Evolutionary conservation across 2,888 invertebrate species (phyloP).

Genomic region (Mythimna ferrago): DNA sequence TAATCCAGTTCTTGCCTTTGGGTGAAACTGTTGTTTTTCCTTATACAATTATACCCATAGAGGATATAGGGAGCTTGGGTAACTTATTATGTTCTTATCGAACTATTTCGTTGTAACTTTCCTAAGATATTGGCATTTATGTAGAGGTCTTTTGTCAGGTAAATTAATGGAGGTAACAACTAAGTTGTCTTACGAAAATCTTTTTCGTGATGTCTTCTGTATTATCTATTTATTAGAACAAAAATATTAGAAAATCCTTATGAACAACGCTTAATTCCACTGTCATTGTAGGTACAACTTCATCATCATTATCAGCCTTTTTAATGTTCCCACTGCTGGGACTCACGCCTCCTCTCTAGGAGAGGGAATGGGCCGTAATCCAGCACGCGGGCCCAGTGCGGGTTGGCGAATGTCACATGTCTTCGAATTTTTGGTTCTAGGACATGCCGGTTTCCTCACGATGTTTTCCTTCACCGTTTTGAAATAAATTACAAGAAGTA

Average conservation of each 20-base stretch:
- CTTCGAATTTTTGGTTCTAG: too few relatives aligned
- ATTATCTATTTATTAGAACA: background rate
- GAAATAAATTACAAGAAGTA: too few relatives aligned
- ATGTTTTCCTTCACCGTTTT: too few relatives aligned
- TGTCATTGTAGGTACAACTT: background rate
- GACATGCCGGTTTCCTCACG: too few relatives aligned
- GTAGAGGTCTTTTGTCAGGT: conserved; percentile 32
- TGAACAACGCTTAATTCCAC: too few relatives aligned
- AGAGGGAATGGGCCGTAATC: too few relatives aligned
- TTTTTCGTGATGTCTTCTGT: background rate
- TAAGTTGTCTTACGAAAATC: background rate
- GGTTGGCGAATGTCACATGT: too few relatives aligned
- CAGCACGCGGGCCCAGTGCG: too few relatives aligned
- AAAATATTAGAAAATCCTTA: background rate
- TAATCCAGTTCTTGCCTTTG: conserved; percentile 78
- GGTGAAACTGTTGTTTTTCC: conserved; percentile 67
- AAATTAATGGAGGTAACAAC: conserved; percentile 27
- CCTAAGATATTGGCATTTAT: conserved; percentile 44
- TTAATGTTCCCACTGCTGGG: too few relatives aligned
- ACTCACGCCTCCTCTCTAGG: too few relatives aligned
- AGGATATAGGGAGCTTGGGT: conserved; percentile 50
- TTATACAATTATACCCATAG: conserved; percentile 62
- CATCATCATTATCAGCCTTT: too few relatives aligned
- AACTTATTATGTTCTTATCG: conserved; percentile 56
- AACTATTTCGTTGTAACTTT: conserved; percentile 53